A percentile compares a stretch with the other conserved stretches of the same genome.
These are phyloP conservation scores for Clarias batrachus DNA, from an alignment of 2,113 vertebrate species.

Conservation along the genomic window DNA sequence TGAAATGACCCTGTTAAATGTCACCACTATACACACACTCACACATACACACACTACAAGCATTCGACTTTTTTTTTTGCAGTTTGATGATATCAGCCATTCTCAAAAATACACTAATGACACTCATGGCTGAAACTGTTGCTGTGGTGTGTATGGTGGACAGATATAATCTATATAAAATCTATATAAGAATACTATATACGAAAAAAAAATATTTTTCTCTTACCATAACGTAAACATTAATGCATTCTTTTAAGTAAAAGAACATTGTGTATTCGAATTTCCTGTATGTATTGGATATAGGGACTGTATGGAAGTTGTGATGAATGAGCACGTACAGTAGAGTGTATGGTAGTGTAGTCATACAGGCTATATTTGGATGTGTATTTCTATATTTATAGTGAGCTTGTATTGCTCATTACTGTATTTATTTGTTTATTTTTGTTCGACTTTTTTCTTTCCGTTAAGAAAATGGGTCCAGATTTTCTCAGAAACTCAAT, in stretches of 20 bases:
- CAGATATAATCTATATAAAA: background rate
- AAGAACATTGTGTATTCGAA: background rate
- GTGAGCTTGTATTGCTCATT: background rate
- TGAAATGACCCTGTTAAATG: slow-evolving; percentile 47
- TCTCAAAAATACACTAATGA: slow-evolving; percentile 25
- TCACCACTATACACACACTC: slow-evolving; percentile 26
- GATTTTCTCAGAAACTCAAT: background rate
- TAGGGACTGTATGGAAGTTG: background rate
- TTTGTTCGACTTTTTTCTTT: background rate
- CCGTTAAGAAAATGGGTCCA: background rate
- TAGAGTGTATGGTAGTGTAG: background rate
- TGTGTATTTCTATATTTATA: background rate
- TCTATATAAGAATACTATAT: background rate
- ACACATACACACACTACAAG: slow-evolving; percentile 23
- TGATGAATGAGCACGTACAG: background rate
- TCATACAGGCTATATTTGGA: background rate
- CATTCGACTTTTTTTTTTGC: slow-evolving; percentile 46
- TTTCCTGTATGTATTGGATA: background rate
- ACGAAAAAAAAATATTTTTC: background rate
- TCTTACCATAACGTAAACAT: background rate
- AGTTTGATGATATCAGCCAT: slow-evolving; percentile 49
- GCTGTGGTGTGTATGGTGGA: slow-evolving; percentile 16
- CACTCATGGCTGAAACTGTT: background rate
- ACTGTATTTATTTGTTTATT: background rate
- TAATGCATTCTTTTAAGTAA: background rate